Base-by-base conservation (phyloP, 2,888 invertebrate species). In the Drosophila trichaetosa region DNA sequence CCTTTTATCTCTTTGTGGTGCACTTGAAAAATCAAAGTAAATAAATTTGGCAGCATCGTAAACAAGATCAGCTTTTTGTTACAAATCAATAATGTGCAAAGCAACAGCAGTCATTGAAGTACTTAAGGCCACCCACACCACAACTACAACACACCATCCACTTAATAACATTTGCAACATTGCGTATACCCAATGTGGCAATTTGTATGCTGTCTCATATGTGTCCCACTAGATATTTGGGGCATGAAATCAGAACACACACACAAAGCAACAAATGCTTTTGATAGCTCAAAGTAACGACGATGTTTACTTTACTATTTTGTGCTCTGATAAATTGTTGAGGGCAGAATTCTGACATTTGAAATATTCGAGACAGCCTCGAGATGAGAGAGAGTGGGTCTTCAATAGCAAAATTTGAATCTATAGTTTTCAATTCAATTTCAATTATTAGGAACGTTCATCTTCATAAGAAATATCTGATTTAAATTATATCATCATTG, bases 71-170 rank as follows among this genome's bases (percentile, higher is more conserved):
- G 62, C 38, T 76, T 79, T 73, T 68, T 67, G 67, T 68, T 60
- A 48, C 69, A 79, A 83, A 87, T 87, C 83, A 82, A 76, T 87
- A 76, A 63, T 58, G 48, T 76, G 57, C 42, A 38, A n/a, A 56
- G 21, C 60, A 16, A 49, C 51, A 46, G 24, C 59, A 59, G 59
- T 27, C 10, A 11, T 33, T 58, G n/a, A 69, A 56, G 48, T 38
- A 13, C 40, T 51, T 13, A 66, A 48, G 29, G 21, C 38, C 11
- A 24, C 34, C 31, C 38, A 13, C 13, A 13, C 40, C 31, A 46
- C 16, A 21, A 42, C 21, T 42, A 6, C 42, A 42, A 42, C 31
- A 16, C 10, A 13, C 11, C 33, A 59, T 10, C 59, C 33, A 24
- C 33, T 51, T 24, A 27, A 40, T 31, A 52, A 62, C 58, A 71